Base-by-base conservation (phyloP, 2,113 vertebrate species). In the Sisor rabdophorus region DNA sequence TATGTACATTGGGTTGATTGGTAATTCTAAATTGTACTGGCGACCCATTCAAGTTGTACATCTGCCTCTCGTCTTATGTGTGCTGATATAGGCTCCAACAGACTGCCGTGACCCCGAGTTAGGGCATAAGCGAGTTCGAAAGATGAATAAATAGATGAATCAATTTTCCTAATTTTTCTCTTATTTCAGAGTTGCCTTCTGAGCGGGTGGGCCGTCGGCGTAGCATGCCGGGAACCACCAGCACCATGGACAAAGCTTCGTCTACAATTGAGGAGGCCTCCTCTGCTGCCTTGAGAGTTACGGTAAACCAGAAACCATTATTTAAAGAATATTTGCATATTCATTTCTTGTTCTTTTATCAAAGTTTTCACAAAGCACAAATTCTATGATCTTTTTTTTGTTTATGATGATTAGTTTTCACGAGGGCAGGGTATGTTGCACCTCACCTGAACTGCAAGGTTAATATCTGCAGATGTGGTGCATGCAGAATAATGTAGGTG, bases 191-290 rank as follows among this genome's bases (percentile, higher is more conserved):
- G 85, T 93, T 92, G 24, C 91, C 93, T 71, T 91, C 92, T 59
- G 93, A 94, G 87, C 86, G 90, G 83, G 86, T 91, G 0, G 88
- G 89, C 74, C 92, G 94, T 79, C 86, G 93, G 81, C 93, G 91
- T 88, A 94, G 93, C 85, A 92, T 96, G 93, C 94, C 95, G 22
- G 90, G 93, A 63, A 90, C 90, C 65, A 90, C 90, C 71, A 90
- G 90, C 77, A 86, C 88, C 11, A 0, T 91, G 0, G 89, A 92
- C 74, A 94, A 93, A 89, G 93, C 87, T 73, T 91, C 93, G 87
- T 75, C 84, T 7, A 20, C 81, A 85, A 93, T 94, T 90, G 94
- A 95, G 84, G 88, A 92, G 2, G 79, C 93, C 0, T 86, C 90
- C 1, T 85, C 92, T 0, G 84, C 93, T 0, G 92, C 93, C 0